Percentiles rank a stretch among this genome's conserved stretches.
Evolutionary conservation across 1,140 invertebrate genomes (phyloP).

Genomic region (Scaptomyza montana): DNA sequence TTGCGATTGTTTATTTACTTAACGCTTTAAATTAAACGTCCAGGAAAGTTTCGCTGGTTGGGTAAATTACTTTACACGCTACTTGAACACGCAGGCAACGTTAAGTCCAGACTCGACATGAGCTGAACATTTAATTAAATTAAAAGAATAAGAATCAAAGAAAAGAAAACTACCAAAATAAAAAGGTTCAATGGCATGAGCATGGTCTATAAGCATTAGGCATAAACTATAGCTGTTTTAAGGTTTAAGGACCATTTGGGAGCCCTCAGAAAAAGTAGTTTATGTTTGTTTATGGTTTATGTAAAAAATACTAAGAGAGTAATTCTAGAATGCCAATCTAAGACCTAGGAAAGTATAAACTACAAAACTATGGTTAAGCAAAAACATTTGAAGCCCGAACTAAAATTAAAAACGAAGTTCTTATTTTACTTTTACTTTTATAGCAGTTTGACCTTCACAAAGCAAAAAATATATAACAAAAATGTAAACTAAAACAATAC

Average conservation of each 20-base stretch:
- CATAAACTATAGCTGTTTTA: conserved; percentile 7
- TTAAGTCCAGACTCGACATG: conserved; percentile 38
- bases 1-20: conserved; percentile 76
- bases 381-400: too few relatives aligned
- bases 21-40: conserved; percentile 74
- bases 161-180: conserved; percentile 14
- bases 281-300: neutral
- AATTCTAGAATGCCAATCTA: too few relatives aligned
- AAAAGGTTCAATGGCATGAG: conserved; percentile 5
- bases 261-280: neutral
- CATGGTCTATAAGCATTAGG: neutral
- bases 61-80: conserved; percentile 77
- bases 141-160: conserved; percentile 43
- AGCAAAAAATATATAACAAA: too few relatives aligned
- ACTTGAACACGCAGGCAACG: conserved; percentile 76
- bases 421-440: too few relatives aligned
- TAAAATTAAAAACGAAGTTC: too few relatives aligned
- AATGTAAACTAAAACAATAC: neutral
- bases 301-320: too few relatives aligned
- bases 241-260: neutral
- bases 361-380: too few relatives aligned
- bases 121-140: conserved; percentile 68
- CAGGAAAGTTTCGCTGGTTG: conserved; percentile 55
- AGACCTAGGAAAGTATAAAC: too few relatives aligned
- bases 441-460: too few relatives aligned